Evolutionary conservation across 1,140 invertebrate genomes (phyloP).

Genomic region (Heliconius congener): DNA sequence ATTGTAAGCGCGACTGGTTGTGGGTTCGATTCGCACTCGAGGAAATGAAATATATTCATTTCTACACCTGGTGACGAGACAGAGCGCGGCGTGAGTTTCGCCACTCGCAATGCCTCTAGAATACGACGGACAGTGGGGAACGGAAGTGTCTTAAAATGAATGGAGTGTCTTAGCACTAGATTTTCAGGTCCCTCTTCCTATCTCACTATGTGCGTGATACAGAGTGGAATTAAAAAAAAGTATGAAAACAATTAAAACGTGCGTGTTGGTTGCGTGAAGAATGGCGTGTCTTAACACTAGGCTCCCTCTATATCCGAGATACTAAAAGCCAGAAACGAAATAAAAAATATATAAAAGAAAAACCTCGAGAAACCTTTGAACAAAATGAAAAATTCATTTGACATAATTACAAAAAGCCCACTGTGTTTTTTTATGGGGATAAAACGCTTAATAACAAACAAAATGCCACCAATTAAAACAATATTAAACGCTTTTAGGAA

Average conservation of each 20-base stretch:
- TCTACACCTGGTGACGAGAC: no score
- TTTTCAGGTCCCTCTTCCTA: neutral
- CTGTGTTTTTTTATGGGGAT: neutral
- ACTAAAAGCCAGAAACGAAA: neutral
- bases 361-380: neutral
- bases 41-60: no score
- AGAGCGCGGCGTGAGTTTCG: neutral
- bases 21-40: no score
- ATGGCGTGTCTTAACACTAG: no score
- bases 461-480: slow-evolving; percentile 9
- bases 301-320: no score
- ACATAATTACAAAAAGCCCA: slow-evolving; percentile 5
- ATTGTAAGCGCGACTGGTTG: no score
- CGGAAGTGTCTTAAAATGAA: neutral
- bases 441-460: slow-evolving; percentile 8
- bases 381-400: slow-evolving; percentile 8
- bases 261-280: no score
- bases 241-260: no score
- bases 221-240: no score
- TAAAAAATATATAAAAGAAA: neutral
- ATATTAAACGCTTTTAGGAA: slow-evolving; percentile 6
- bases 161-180: neutral
- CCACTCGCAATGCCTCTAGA: neutral
- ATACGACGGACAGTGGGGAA: neutral
- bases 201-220: neutral